Evolutionary conservation across 2,797 vertebrate genomes (phyloP).

Genomic region (Falco biarmicus): DNA sequence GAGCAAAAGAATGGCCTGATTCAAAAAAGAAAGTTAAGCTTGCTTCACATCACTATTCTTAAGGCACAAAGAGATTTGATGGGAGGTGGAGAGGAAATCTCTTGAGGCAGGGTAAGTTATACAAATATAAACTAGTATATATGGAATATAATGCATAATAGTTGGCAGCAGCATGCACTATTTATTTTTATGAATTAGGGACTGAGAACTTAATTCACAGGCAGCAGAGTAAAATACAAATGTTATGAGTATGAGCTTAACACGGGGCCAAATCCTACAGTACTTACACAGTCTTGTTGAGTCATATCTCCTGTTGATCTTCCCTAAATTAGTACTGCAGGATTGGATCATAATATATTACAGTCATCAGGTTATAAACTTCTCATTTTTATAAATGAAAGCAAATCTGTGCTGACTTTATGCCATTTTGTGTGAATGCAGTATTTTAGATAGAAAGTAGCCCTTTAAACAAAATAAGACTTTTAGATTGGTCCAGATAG

Average conservation of each 20-base stretch:
- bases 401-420: not conserved
- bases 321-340: not conserved
- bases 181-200: slow-evolving; percentile 44
- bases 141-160: slow-evolving; percentile 48
- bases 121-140: not conserved
- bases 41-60: slow-evolving; percentile 11
- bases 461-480: not conserved
- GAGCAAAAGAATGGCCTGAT: not conserved
- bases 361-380: not conserved
- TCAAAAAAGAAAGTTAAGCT: slow-evolving; percentile 15
- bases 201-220: slow-evolving; percentile 36
- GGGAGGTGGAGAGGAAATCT: not conserved
- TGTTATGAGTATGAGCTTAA: not conserved
- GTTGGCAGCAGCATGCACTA: slow-evolving; percentile 24
- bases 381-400: not conserved
- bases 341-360: not conserved
- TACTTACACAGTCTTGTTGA: not conserved
- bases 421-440: not conserved
- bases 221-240: slow-evolving; percentile 11
- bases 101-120: not conserved
- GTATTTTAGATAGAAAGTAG: not conserved
- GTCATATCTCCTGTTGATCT: not conserved
- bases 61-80: slow-evolving; percentile 26
- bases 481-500: not conserved
- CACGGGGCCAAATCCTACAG: not conserved